A percentile compares a stretch with the other conserved stretches of the same genome.
These are phyloP conservation scores for Beroe ovata DNA, from an alignment of 37 sponge, comb jelly and placozoan species.

Conservation along the genomic window DNA sequence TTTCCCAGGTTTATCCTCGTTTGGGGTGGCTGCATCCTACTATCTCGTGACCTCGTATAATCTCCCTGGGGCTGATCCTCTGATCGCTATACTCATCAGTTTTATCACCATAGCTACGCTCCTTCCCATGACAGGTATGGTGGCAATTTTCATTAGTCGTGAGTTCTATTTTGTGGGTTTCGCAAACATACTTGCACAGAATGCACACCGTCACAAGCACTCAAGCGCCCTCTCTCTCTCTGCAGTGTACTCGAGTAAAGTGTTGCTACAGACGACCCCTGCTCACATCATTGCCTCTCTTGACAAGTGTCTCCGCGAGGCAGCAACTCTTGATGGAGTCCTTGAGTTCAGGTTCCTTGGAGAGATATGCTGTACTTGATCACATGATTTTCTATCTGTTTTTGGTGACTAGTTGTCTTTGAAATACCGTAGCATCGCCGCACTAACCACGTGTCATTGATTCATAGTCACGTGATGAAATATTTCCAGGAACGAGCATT, in stretches of 20 bases:
- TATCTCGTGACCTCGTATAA: conserved; percentile 50
- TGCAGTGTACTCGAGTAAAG: conserved; percentile 36
- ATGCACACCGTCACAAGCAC: no score
- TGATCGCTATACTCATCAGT: conserved; percentile 46
- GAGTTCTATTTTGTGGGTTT: no score
- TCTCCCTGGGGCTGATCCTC: conserved; percentile 45
- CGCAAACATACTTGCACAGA: no score
- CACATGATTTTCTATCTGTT: no score
- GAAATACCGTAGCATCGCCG: no score
- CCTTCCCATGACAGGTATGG: conserved; percentile 65
- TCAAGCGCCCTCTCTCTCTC: background rate
- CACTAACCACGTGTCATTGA: no score
- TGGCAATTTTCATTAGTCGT: no score
- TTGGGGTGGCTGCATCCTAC: conserved; percentile 46
- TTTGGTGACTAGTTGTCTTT: no score
- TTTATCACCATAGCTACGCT: conserved; percentile 63
- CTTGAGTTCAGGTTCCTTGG: conserved; percentile 66
- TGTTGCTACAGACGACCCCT: conserved; percentile 56
- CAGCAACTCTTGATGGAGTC: conserved; percentile 63
- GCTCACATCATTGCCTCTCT: conserved; percentile 46
- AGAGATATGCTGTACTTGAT: no score
- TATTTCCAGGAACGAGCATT: conserved; percentile 63
- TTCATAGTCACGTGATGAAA: no score
- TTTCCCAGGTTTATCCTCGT: conserved; percentile 23
- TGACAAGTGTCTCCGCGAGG: conserved; percentile 55